phyloP scores from a whole-genome alignment of 1,140 invertebrate species.

The Aphelenchoides avenae region DNA sequence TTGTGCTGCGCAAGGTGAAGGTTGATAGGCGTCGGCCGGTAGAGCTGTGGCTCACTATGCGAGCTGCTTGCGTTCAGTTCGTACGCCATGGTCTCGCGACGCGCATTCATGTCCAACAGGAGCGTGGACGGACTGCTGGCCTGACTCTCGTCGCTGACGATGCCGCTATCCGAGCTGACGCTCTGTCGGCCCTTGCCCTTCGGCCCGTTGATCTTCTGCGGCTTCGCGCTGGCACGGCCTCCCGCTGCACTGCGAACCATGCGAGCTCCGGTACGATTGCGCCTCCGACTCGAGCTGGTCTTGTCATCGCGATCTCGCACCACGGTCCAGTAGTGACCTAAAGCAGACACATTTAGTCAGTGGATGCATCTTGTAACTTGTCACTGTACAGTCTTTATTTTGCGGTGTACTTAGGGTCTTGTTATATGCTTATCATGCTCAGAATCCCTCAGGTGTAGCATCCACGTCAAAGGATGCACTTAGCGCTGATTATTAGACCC shows the following conservation, averaged over 20 bases:
- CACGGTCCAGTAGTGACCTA: slow-evolving; percentile 57
- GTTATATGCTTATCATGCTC: not conserved
- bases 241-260: not conserved
- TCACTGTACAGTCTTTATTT: slow-evolving; percentile 10
- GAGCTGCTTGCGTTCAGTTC: slow-evolving; percentile 4
- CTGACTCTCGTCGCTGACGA: slow-evolving; percentile 35
- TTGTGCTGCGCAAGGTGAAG: not conserved
- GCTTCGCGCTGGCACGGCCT: not conserved
- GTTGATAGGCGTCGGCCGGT: slow-evolving; percentile 12
- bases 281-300: slow-evolving; percentile 30
- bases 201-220: not conserved
- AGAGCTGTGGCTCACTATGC: slow-evolving; percentile 15
- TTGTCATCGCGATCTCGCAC: slow-evolving; percentile 53
- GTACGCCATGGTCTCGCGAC: not conserved
- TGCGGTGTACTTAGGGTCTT: not conserved
- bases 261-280: slow-evolving; percentile 31
- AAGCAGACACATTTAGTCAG: slow-evolving; percentile 10
- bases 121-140: slow-evolving; percentile 10
- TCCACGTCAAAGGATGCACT: not conserved
- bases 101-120: slow-evolving; percentile 13
- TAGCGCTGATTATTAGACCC: not conserved
- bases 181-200: slow-evolving; percentile 32
- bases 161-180: slow-evolving; percentile 25
- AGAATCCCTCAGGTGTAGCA: no score
- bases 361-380: no score